These are phyloP conservation scores for Chaetorhynchus papuensis DNA, from an alignment of 2,113 vertebrate genomes.

Conservation along the genomic window DNA sequence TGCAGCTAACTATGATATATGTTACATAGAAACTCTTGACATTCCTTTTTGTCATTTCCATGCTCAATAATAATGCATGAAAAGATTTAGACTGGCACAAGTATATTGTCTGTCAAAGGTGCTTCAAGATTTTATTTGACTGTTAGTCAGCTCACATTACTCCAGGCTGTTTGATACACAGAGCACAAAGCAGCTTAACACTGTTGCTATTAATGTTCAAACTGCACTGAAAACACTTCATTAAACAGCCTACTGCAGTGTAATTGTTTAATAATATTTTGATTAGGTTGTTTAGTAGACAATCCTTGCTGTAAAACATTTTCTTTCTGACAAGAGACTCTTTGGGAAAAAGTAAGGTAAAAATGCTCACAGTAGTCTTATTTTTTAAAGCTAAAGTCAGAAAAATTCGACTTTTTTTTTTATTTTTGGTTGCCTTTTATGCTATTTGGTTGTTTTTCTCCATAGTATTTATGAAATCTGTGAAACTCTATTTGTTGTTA, in stretches of 20 bases:
- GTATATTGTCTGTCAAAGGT: slow-evolving; percentile 66
- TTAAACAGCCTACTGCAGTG: slow-evolving; percentile 81
- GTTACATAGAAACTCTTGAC: background rate
- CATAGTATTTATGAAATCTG: background rate
- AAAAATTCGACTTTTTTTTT: background rate
- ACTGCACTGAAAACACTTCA: slow-evolving; percentile 85
- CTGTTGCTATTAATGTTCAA: slow-evolving; percentile 78
- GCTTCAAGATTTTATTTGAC: slow-evolving; percentile 66
- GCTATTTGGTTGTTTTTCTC: background rate
- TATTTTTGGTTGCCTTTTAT: background rate
- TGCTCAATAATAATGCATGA: slow-evolving; percentile 46
- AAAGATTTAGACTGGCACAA: slow-evolving; percentile 55
- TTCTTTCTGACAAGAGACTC: slow-evolving; percentile 63
- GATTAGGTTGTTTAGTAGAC: slow-evolving; percentile 82
- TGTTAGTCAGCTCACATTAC: slow-evolving; percentile 70
- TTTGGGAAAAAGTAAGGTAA: slow-evolving; percentile 27
- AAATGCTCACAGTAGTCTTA: background rate
- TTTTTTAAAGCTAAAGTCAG: background rate
- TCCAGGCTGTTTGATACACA: slow-evolving; percentile 77
- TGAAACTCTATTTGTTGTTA: background rate
- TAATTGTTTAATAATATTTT: slow-evolving; percentile 90
- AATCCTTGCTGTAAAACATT: slow-evolving; percentile 68
- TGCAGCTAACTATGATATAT: slow-evolving; percentile 16
- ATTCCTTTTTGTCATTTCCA: slow-evolving; percentile 47
- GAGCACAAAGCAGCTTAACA: slow-evolving; percentile 76